Conservation (phyloP, 2,797 vertebrate genomes). For the Eidolon dupreanum region DNA sequence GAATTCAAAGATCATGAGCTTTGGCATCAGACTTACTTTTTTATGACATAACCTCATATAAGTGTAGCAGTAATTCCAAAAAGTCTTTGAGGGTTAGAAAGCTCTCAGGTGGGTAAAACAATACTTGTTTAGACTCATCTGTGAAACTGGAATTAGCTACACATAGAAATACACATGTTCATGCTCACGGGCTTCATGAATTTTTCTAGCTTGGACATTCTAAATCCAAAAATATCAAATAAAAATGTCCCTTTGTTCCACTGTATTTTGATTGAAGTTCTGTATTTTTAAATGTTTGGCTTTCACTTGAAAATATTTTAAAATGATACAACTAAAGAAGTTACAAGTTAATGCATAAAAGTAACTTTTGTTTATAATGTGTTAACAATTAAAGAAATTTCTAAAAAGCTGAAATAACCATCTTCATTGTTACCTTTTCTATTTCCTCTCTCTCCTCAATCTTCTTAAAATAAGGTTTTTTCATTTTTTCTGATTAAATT, state of each 20-base stretch:
- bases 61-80: conserved; percentile 60
- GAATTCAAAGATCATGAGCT: background rate
- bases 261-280: background rate
- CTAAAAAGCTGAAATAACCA: background rate
- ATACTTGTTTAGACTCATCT: conserved; percentile 64
- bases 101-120: conserved; percentile 42
- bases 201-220: background rate
- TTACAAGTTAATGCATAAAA: background rate
- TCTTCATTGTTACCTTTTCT: background rate
- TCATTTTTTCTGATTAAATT: background rate
- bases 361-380: background rate
- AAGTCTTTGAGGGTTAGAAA: conserved; percentile 56
- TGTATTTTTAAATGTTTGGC: background rate
- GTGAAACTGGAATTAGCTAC: conserved; percentile 3
- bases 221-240: background rate
- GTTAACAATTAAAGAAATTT: background rate
- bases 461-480: background rate
- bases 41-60: conserved; percentile 49
- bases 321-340: background rate
- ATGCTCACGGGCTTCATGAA: background rate
- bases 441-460: background rate
- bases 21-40: conserved; percentile 52
- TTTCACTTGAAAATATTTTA: background rate
- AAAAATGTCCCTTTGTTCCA: background rate
- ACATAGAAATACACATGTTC: background rate